Conservation (phyloP, 2,113 vertebrate genomes). For the Gymnogyps californianus region DNA sequence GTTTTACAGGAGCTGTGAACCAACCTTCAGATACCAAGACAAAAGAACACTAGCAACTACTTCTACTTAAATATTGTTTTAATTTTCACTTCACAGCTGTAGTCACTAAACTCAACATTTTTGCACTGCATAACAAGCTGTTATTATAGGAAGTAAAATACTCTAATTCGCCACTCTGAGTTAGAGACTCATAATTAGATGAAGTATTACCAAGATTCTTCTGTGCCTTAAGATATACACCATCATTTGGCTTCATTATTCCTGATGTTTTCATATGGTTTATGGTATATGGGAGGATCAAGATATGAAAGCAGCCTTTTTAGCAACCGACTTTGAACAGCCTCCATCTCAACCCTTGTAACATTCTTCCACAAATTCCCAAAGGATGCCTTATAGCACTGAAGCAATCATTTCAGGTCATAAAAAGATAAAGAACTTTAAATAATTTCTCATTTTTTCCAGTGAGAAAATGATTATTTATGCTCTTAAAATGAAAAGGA, state of each 20-base stretch:
- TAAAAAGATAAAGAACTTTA: slow-evolving; percentile 30
- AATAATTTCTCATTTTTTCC: background rate
- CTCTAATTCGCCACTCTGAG: background rate
- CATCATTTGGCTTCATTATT: slow-evolving; percentile 1
- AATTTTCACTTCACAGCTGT: slow-evolving; percentile 42
- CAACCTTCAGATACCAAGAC: background rate
- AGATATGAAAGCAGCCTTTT: background rate
- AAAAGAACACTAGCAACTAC: background rate
- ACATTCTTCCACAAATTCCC: background rate
- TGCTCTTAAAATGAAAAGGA: slow-evolving; percentile 9
- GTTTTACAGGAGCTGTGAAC: background rate
- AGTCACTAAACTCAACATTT: slow-evolving; percentile 28
- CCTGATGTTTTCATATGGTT: slow-evolving; percentile 2
- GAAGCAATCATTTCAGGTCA: slow-evolving; percentile 21
- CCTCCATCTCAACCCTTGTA: background rate
- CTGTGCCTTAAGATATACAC: background rate
- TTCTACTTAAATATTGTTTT: slow-evolving; percentile 15
- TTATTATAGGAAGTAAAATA: slow-evolving; percentile 50
- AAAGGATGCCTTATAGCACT: background rate
- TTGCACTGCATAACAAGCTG: slow-evolving; percentile 30
- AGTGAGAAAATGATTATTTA: background rate
- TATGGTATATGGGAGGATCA: background rate
- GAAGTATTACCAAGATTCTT: background rate
- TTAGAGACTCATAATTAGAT: slow-evolving; percentile 21
- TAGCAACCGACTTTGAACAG: background rate